Percentiles rank a stretch among this genome's conserved stretches.
phyloP scores from a whole-genome alignment of 2,113 vertebrate species.

The Zingel zingel region DNA sequence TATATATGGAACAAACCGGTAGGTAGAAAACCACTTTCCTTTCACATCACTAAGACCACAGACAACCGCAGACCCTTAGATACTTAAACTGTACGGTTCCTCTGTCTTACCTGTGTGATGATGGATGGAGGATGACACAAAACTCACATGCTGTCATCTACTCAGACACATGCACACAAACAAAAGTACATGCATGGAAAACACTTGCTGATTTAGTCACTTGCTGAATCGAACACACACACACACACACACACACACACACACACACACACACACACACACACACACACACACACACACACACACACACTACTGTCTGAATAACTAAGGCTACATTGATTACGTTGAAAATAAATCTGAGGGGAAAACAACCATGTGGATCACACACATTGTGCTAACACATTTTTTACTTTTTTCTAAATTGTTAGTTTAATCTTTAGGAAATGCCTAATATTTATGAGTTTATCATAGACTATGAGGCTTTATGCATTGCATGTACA shows the following conservation, averaged over 20 bases:
- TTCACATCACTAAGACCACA: constrained; percentile 16
- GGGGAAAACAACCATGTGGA: constrained; percentile 7
- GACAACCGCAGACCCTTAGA: constrained; percentile 24
- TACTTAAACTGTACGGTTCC: constrained; percentile 30
- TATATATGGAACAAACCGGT: constrained; percentile 39
- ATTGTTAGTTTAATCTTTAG: neutral
- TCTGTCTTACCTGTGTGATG: constrained; percentile 27
- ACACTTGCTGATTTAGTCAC: neutral
- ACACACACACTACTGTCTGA: constrained; percentile 30
- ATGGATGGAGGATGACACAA: constrained; percentile 57
- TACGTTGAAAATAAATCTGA: constrained; percentile 30
- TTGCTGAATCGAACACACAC: neutral
- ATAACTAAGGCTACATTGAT: constrained; percentile 9
- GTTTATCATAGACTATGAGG: no score
- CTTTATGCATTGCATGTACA: neutral
- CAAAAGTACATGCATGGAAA: constrained; percentile 40
- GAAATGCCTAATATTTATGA: neutral
- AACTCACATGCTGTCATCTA: constrained; percentile 32
- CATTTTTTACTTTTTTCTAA: neutral
- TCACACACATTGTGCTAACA: neutral
- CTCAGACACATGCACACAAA: constrained; percentile 59
- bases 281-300: constrained; percentile 12
- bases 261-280: neutral
- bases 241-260: constrained; percentile 1
- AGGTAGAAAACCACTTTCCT: constrained; percentile 45